Evolutionary conservation across 2,888 invertebrate genomes (phyloP).

Genomic region (Sphaerophoria rueppellii): DNA sequence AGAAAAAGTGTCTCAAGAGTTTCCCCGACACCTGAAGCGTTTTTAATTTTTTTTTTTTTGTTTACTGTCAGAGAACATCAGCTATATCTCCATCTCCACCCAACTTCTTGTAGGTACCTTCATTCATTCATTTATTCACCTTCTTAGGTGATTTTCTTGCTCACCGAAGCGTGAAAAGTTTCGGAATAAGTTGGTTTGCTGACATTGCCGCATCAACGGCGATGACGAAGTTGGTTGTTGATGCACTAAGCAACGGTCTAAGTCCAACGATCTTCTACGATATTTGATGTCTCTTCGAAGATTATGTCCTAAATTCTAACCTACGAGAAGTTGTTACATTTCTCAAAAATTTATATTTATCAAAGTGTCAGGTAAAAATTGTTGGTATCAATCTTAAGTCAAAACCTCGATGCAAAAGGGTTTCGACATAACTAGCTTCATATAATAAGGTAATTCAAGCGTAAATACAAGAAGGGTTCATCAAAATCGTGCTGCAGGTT

Average conservation of each 20-base stretch:
- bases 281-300: not conserved
- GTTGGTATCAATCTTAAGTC: not conserved
- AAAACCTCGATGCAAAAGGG: slow-evolving; percentile 29
- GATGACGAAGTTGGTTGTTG: not conserved
- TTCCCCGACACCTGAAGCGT: not conserved
- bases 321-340: not conserved
- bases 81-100: slow-evolving; percentile 40
- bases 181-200: slow-evolving; percentile 57
- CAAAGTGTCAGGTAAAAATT: slow-evolving; percentile 1
- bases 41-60: not conserved
- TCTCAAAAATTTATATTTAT: not conserved
- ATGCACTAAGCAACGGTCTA: slow-evolving; percentile 24
- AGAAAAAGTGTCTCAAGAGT: not conserved
- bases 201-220: slow-evolving; percentile 43
- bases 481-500: slow-evolving; percentile 59
- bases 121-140: slow-evolving; percentile 15
- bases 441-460: slow-evolving; percentile 60
- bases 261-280: slow-evolving; percentile 31
- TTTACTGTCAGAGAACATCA: not conserved
- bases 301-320: not conserved
- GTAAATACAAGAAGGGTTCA: slow-evolving; percentile 68
- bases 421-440: slow-evolving; percentile 33
- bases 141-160: slow-evolving; percentile 50
- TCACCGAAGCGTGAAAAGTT: slow-evolving; percentile 65
- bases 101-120: too few relatives aligned